Conservation (phyloP, 2,113 vertebrate species). For the Microcebus tavaratra region DNA sequence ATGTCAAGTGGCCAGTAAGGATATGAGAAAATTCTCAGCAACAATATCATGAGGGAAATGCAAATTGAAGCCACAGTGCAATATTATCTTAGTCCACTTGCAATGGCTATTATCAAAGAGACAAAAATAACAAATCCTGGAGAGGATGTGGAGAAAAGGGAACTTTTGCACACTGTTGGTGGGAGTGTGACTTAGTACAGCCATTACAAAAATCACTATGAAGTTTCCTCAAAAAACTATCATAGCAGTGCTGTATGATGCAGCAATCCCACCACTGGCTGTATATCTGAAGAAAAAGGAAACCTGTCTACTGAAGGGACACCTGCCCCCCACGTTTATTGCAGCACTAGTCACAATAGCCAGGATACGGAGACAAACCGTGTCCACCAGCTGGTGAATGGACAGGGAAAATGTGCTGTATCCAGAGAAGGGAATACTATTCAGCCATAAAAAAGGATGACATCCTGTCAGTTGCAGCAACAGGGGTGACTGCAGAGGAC, state of each 20-base stretch:
- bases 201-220: background rate
- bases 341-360: background rate
- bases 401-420: too few relatives aligned
- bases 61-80: background rate
- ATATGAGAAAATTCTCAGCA: background rate
- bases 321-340: background rate
- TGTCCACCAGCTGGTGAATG: background rate
- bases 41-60: background rate
- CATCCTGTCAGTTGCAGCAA: background rate
- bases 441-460: too few relatives aligned
- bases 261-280: background rate
- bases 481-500: background rate
- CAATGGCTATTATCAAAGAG: background rate
- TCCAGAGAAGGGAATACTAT: too few relatives aligned
- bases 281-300: background rate
- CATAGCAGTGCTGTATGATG: background rate
- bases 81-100: background rate
- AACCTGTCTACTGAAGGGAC: background rate
- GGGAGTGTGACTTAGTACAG: background rate
- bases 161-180: background rate
- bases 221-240: background rate
- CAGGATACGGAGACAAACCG: background rate
- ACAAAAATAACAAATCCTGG: background rate
- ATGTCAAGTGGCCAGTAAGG: background rate
- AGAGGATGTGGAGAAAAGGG: background rate